Evolutionary conservation across 2,888 invertebrate species (phyloP).

Genomic region (Scotopteryx bipunctaria): DNA sequence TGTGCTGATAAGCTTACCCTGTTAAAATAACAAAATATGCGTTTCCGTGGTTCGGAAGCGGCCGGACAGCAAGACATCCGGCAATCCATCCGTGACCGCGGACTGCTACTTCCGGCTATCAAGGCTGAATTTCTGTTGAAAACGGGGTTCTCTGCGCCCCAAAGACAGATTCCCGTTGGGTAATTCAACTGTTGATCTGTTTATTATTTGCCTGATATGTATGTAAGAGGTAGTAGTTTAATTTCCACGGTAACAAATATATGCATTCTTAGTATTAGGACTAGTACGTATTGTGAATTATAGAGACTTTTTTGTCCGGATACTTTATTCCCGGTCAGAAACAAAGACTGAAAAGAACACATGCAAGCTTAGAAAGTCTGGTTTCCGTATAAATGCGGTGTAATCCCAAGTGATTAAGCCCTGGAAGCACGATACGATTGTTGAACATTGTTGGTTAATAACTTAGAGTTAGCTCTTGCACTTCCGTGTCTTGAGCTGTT

Average conservation of each 20-base stretch:
- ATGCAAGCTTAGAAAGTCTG: too few relatives aligned
- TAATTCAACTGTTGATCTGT: too few relatives aligned
- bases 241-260: too few relatives aligned
- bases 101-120: constrained; percentile 44
- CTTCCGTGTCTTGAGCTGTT: constrained; percentile 25
- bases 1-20: constrained; percentile 9
- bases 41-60: constrained; percentile 46
- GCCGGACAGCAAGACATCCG: constrained; percentile 59
- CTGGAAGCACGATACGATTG: constrained; percentile 32
- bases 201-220: too few relatives aligned
- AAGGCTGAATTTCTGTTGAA: neutral
- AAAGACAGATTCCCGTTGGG: neutral
- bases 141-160: neutral
- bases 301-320: too few relatives aligned
- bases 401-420: constrained; percentile 41
- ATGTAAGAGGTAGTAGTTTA: too few relatives aligned
- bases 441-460: constrained; percentile 24
- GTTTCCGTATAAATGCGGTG: constrained; percentile 26
- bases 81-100: constrained; percentile 51
- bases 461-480: constrained; percentile 22
- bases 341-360: too few relatives aligned
- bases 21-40: constrained; percentile 29
- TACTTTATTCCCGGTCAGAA: too few relatives aligned
- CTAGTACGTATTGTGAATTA: too few relatives aligned
- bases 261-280: too few relatives aligned